Conservation (phyloP, 2,797 vertebrate genomes). For the Acanthurus tractus region DNA sequence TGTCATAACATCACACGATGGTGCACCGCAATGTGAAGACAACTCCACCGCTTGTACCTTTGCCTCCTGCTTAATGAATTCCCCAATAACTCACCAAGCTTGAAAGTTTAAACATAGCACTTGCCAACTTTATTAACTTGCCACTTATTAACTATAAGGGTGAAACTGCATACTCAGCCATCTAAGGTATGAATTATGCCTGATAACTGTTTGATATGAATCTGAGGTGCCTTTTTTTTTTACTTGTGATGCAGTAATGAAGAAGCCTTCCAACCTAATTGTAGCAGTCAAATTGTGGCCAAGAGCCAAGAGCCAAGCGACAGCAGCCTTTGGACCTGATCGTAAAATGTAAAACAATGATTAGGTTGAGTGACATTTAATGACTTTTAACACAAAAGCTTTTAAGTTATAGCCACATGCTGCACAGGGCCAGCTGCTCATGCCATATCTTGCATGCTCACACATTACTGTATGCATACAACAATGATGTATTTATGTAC, state of each 20-base stretch:
- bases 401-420: conserved; percentile 43
- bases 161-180: conserved; percentile 16
- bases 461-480: conserved; percentile 1
- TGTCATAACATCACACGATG: conserved; percentile 58
- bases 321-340: conserved; percentile 65
- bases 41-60: conserved; percentile 19
- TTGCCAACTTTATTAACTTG: background rate
- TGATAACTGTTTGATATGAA: conserved; percentile 45
- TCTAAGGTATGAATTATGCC: conserved; percentile 43
- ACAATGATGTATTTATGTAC: background rate
- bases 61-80: conserved; percentile 48
- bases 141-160: conserved; percentile 28
- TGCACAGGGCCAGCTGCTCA: conserved; percentile 27
- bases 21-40: conserved; percentile 35
- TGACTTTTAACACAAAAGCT: conserved; percentile 66
- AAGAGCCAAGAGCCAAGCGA: conserved; percentile 67
- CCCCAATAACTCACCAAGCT: conserved; percentile 12
- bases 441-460: background rate
- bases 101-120: conserved; percentile 31
- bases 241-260: conserved; percentile 56
- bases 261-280: conserved; percentile 65
- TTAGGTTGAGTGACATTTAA: conserved; percentile 71
- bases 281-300: conserved; percentile 60
- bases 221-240: conserved; percentile 23
- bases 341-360: conserved; percentile 70